Percentiles rank a stretch among this genome's conserved stretches.
phyloP scores from a whole-genome alignment of 1,140 invertebrate species.

The Seison nebaliae region DNA sequence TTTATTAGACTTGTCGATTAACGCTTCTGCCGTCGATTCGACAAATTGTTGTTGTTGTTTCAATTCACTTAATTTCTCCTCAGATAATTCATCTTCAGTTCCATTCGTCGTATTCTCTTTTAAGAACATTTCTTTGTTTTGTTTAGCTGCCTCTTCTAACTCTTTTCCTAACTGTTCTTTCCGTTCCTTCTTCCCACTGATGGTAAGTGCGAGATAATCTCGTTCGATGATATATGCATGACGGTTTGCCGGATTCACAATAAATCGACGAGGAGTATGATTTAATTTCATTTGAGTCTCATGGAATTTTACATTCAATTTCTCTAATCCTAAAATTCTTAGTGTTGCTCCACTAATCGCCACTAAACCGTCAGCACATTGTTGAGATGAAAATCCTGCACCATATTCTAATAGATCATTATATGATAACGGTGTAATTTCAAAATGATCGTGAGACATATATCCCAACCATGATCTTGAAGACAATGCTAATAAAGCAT shows the following conservation, averaged over 20 bases:
- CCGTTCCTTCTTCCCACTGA: constrained; percentile 71
- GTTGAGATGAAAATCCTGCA: constrained; percentile 85
- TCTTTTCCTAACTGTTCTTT: constrained; percentile 46
- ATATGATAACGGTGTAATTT: constrained; percentile 77
- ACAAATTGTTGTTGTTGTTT: constrained; percentile 89
- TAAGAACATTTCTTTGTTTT: not conserved
- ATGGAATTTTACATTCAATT: constrained; percentile 91
- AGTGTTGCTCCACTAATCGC: constrained; percentile 91
- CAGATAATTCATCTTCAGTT: constrained; percentile 77
- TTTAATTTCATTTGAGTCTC: constrained; percentile 47
- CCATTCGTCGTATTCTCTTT: constrained; percentile 40
- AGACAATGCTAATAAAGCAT: constrained; percentile 83
- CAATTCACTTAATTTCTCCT: constrained; percentile 68
- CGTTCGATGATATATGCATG: constrained; percentile 65
- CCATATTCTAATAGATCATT: constrained; percentile 89
- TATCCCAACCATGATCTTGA: constrained; percentile 92
- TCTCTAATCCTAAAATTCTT: constrained; percentile 78
- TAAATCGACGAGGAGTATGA: constrained; percentile 79
- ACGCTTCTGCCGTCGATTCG: too few relatives aligned
- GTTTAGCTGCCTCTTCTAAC: constrained; percentile 9
- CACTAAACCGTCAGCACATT: constrained; percentile 95
- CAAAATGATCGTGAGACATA: constrained; percentile 69
- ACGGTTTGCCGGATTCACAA: constrained; percentile 67
- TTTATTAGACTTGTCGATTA: too few relatives aligned
- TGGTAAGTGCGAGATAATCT: constrained; percentile 91